A percentile compares a stretch with the other conserved stretches of the same genome.
phyloP scores from a whole-genome alignment of 2,797 vertebrate genomes.

The Calcarius lapponicus region DNA sequence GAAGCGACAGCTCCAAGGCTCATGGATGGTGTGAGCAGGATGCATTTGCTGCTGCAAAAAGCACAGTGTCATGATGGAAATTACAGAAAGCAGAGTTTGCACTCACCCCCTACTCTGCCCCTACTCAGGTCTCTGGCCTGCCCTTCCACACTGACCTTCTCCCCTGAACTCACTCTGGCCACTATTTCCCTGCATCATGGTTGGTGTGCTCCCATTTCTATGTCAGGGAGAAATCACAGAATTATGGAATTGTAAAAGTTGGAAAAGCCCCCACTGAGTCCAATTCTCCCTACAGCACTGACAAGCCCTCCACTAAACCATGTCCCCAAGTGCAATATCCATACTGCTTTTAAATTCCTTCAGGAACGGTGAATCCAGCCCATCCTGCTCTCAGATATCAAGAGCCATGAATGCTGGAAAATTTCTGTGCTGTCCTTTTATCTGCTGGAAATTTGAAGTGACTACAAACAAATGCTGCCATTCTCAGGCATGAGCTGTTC shows the following conservation, averaged over 20 bases:
- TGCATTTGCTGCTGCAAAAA: background rate
- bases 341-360: background rate
- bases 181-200: background rate
- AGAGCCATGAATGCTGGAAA: background rate
- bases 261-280: background rate
- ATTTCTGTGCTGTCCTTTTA: background rate
- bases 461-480: fast-evolving
- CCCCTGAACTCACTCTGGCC: background rate
- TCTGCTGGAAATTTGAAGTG: background rate
- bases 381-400: background rate
- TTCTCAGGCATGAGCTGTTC: background rate
- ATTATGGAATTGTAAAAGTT: background rate
- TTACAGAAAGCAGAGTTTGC: background rate
- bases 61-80: background rate
- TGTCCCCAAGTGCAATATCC: background rate
- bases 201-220: background rate
- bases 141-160: background rate
- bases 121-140: background rate
- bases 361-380: background rate
- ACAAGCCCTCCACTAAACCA: background rate
- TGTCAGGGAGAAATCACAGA: background rate
- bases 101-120: no score
- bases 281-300: no score
- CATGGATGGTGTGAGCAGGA: background rate
- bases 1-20: background rate